A percentile compares a stretch with the other conserved stretches of the same genome.
These are phyloP conservation scores for Hoplodrina blanda DNA, from an alignment of 2,888 invertebrate species.

Conservation along the genomic window DNA sequence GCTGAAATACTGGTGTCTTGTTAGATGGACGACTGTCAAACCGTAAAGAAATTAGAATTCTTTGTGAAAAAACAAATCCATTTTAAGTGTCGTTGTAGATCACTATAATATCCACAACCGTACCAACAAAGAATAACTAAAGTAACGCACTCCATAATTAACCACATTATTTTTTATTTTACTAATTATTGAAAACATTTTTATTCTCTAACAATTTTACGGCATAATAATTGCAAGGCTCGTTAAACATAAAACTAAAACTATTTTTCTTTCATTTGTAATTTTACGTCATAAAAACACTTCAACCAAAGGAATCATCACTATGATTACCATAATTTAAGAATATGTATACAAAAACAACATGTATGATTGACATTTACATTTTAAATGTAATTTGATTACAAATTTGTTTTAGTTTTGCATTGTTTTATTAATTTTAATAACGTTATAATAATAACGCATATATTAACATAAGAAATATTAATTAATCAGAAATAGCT, in stretches of 20 bases:
- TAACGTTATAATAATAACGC: slow-evolving; percentile 2
- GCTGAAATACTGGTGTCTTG: slow-evolving; percentile 72
- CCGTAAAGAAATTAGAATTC: slow-evolving; percentile 43
- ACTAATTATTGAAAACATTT: no score
- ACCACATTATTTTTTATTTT: no score
- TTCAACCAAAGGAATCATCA: slow-evolving; percentile 17
- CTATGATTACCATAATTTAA: slow-evolving; percentile 44
- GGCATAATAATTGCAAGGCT: slow-evolving; percentile 8
- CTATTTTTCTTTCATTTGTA: background rate
- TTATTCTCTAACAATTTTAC: no score
- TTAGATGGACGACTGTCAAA: slow-evolving; percentile 69
- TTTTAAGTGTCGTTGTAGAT: background rate
- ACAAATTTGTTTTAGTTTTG: slow-evolving; percentile 15
- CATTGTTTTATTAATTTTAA: slow-evolving; percentile 35
- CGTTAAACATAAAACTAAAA: slow-evolving; percentile 29
- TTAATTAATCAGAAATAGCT: slow-evolving; percentile 30
- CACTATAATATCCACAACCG: no score
- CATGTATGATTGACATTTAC: slow-evolving; percentile 41
- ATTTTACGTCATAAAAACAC: slow-evolving; percentile 6
- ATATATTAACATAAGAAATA: slow-evolving; percentile 33
- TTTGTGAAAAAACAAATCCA: background rate
- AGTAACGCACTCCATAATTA: no score
- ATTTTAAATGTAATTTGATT: slow-evolving; percentile 24
- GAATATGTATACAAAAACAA: slow-evolving; percentile 22
- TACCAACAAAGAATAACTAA: no score